phyloP scores from a whole-genome alignment of 2,888 invertebrate genomes.

The Portevinia maculata region DNA sequence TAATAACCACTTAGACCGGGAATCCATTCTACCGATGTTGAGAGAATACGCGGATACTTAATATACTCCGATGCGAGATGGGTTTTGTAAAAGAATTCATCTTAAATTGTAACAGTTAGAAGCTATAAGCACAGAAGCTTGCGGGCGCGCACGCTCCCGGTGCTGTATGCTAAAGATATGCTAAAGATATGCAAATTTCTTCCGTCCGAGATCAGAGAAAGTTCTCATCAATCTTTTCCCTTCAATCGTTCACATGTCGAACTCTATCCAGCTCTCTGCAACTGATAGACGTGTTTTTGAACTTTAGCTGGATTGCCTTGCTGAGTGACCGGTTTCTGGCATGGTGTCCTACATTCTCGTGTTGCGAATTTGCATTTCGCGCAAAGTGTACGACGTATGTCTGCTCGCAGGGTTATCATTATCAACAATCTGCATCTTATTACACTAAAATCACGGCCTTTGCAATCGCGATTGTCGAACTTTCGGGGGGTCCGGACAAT shows the following conservation, averaged over 20 bases:
- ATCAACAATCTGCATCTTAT: constrained; percentile 19
- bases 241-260: constrained; percentile 39
- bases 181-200: constrained; percentile 45
- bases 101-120: constrained; percentile 49
- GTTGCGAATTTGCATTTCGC: constrained; percentile 27
- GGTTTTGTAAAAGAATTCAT: constrained; percentile 38
- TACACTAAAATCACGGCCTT: background rate
- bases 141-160: background rate
- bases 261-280: constrained; percentile 7
- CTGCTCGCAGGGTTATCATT: background rate
- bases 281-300: constrained; percentile 33
- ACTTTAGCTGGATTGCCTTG: constrained; percentile 24
- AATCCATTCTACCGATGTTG: constrained; percentile 43
- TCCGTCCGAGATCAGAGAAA: constrained; percentile 46
- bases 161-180: background rate
- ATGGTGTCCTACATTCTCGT: constrained; percentile 34
- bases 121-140: background rate
- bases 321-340: constrained; percentile 30
- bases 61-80: constrained; percentile 2
- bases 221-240: constrained; percentile 22
- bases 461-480: background rate
- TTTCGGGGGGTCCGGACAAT: background rate
- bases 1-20: constrained; percentile 58
- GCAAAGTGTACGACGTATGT: constrained; percentile 6
- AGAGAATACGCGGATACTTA: constrained; percentile 12